Evolutionary conservation across 2,113 vertebrate species (phyloP).

Genomic region (Ceuthmochares aereus): DNA sequence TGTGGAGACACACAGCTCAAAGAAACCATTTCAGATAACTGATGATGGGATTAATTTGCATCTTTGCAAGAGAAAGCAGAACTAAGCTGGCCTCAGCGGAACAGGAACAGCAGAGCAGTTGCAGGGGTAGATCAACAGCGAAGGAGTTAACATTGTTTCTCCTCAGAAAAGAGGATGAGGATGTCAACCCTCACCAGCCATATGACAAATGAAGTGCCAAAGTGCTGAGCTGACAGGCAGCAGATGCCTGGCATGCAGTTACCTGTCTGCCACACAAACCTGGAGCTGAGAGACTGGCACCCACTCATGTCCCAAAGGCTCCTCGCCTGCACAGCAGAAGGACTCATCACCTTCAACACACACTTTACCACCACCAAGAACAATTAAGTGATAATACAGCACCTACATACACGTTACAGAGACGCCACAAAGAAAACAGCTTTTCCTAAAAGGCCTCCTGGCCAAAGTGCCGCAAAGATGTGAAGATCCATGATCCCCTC

Average conservation of each 20-base stretch:
- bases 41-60: background rate
- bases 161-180: background rate
- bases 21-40: background rate
- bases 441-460: background rate
- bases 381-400: background rate
- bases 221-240: background rate
- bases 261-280: background rate
- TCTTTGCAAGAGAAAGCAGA: background rate
- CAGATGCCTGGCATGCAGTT: background rate
- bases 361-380: background rate
- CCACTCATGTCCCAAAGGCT: background rate
- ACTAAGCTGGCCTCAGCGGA: background rate
- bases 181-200: background rate
- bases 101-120: background rate
- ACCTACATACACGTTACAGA: fast-evolving
- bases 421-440: background rate
- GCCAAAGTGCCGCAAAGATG: background rate
- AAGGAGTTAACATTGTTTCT: background rate
- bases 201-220: background rate
- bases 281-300: background rate
- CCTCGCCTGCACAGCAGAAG: background rate
- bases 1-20: background rate
- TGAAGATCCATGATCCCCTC: background rate
- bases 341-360: background rate
- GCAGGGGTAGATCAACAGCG: background rate